Evolutionary conservation across 2,113 vertebrate species (phyloP), one percentile per base, ranked within the genome.

Genomic region (Embiotoca jacksoni): DNA sequence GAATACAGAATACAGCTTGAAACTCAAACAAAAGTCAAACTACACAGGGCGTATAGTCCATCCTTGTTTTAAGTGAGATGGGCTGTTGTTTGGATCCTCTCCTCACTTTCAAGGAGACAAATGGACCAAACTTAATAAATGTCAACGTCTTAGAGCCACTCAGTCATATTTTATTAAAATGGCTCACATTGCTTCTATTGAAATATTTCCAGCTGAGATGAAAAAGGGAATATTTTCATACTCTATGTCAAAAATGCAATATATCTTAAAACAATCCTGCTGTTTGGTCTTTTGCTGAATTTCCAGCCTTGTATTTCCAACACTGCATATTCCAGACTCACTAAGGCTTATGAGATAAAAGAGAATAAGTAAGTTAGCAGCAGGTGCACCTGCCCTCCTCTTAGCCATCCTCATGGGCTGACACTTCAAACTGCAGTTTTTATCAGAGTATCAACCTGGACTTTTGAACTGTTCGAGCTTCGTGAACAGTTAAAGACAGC

Each of bases 361-460:
- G 85, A 80, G 91, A 92, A 91, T 89, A 88, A 81, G 57, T 80
- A 68, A 72, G 57, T 82, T 83, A 78, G 54, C 73, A 71, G 39
- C 81, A 85, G 72, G 78, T 75, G 63, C 56, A 91, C 72, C 82
- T 86, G 78, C 68, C 80, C 83, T 80, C 47, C 30, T 86, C 54
- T 59, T 60, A 69, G 58, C 56, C 55, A 46, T 78, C 81, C 82
- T 84, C 84, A 65, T 65, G 76, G 62, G 78, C 81, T 88, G 81
- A 88, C 82, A 88, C 89, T 86, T 92, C 84, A 91, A 91, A 91
- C 86, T 85, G 73, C 86, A 91, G 76, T 79, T 91, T 84, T 80
- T 67, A 86, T 87, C 74, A 83, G 47, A 81, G 66, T 60, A 77
- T 84, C 60, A 73, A 16, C 33, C 59, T 84, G 72, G 52, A 84